These are phyloP conservation scores for Megalops atlanticus DNA, from an alignment of 2,113 vertebrate genomes.

Conservation along the genomic window DNA sequence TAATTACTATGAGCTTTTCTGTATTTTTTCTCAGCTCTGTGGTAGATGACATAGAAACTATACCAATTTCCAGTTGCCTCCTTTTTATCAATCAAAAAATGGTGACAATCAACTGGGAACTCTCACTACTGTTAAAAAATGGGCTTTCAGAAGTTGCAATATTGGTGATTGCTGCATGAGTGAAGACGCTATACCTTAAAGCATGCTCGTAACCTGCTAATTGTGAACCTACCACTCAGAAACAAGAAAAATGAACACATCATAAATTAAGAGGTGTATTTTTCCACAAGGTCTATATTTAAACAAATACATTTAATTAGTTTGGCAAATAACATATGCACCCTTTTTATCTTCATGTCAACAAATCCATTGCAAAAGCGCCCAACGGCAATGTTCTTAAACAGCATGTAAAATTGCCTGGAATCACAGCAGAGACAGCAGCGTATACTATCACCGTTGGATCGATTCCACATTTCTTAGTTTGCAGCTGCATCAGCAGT, in stretches of 20 bases:
- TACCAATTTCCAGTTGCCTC: neutral
- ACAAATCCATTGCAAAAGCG: neutral
- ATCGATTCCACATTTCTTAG: neutral
- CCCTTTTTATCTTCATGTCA: neutral
- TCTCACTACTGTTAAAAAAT: neutral
- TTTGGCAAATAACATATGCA: neutral
- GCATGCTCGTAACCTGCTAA: neutral
- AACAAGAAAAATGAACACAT: neutral
- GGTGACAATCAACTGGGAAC: neutral
- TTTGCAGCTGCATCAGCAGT: neutral
- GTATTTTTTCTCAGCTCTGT: neutral
- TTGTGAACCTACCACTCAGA: neutral
- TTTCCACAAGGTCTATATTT: neutral
- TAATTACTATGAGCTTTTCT: neutral
- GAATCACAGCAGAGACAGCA: neutral
- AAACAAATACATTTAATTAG: slow-evolving; percentile 10
- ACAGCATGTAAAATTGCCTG: neutral
- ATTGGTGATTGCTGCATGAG: neutral
- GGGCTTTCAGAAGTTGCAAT: neutral
- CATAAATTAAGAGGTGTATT: neutral
- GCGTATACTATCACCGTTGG: neutral
- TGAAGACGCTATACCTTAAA: neutral
- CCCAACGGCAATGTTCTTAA: neutral
- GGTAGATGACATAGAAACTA: neutral
- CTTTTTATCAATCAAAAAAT: neutral